Conservation (phyloP, 2,797 vertebrate genomes). For the Crax fasciolata region DNA sequence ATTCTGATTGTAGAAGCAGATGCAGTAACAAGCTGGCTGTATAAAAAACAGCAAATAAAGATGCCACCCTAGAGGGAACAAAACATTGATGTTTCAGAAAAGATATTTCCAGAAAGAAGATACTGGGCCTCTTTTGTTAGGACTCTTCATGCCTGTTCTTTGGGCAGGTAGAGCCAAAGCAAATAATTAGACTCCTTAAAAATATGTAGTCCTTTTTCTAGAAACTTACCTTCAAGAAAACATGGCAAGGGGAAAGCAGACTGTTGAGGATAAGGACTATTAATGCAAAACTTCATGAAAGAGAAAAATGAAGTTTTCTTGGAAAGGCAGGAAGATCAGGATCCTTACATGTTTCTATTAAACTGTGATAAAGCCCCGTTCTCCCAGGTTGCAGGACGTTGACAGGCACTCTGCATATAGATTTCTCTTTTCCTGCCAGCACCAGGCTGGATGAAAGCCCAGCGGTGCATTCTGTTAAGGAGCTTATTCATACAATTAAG, state of each 20-base stretch:
- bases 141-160: neutral
- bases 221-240: slow-evolving; percentile 45
- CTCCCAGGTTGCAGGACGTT: slow-evolving; percentile 8
- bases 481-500: slow-evolving; percentile 60
- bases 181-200: slow-evolving; percentile 26
- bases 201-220: neutral
- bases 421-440: slow-evolving; percentile 51
- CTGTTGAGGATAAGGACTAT: neutral
- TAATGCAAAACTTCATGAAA: neutral
- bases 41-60: slow-evolving; percentile 47
- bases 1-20: slow-evolving; percentile 11
- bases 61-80: neutral
- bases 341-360: slow-evolving; percentile 43
- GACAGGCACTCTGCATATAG: slow-evolving; percentile 42
- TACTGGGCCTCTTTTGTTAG: neutral
- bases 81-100: slow-evolving; percentile 63
- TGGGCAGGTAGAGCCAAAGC: neutral
- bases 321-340: slow-evolving; percentile 31
- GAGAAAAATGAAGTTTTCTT: slow-evolving; percentile 33
- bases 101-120: slow-evolving; percentile 18
- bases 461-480: slow-evolving; percentile 59
- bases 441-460: slow-evolving; percentile 50
- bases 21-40: slow-evolving; percentile 7
- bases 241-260: neutral
- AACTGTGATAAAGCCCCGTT: neutral